A percentile compares a stretch with the other conserved stretches of the same genome.
phyloP scores from a whole-genome alignment of 2,888 invertebrate genomes.

The Spicauda simplicius region DNA sequence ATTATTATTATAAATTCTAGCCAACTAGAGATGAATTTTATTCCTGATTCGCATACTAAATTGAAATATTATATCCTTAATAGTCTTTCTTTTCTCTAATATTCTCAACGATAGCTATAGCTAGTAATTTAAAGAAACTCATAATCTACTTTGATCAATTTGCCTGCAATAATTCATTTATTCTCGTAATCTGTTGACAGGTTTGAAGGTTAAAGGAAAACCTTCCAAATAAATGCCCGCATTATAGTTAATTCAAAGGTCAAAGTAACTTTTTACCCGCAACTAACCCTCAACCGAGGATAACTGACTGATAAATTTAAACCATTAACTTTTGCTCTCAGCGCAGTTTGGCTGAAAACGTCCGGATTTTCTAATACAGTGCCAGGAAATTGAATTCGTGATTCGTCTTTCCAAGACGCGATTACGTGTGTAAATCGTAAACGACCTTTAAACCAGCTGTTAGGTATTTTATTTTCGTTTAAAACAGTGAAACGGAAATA shows the following conservation, averaged over 20 bases:
- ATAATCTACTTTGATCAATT: not conserved
- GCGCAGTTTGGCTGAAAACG: not conserved
- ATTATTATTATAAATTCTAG: no score
- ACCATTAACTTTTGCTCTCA: conserved; percentile 5
- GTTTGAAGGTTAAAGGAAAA: conserved; percentile 26
- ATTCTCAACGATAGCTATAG: not conserved
- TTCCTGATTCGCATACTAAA: no score
- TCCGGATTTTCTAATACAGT: conserved; percentile 2
- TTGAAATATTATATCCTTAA: no score
- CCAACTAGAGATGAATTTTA: no score
- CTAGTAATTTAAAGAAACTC: not conserved
- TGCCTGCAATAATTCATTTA: not conserved
- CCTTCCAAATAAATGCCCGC: conserved; percentile 19
- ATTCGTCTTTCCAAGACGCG: not conserved
- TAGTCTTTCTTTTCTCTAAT: no score
- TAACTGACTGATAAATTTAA: conserved; percentile 19
- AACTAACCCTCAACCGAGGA: conserved; percentile 2
- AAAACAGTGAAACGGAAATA: not conserved
- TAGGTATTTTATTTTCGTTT: conserved; percentile 2
- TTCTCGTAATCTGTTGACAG: not conserved
- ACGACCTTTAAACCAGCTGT: not conserved
- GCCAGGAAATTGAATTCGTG: conserved; percentile 17
- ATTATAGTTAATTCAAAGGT: conserved; percentile 17
- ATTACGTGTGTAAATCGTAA: not conserved
- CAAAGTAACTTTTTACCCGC: conserved; percentile 9